These are phyloP conservation scores for Microctonus hyperodae DNA, from an alignment of 2,888 invertebrate genomes.

Conservation along the genomic window DNA sequence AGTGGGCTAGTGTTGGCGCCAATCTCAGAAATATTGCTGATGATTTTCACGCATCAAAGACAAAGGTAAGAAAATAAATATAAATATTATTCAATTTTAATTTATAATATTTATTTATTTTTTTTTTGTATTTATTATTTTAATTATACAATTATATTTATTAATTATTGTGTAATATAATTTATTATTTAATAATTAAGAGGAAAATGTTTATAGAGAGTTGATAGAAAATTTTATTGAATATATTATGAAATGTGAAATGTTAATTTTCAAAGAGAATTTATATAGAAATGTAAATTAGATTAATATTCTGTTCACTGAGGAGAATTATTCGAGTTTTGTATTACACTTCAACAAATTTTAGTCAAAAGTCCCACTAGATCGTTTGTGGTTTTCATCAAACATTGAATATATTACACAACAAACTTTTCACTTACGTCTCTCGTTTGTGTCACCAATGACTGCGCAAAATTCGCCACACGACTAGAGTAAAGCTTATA, in stretches of 20 bases:
- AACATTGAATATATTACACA: slow-evolving; percentile 20
- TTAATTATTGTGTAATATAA: too few relatives aligned
- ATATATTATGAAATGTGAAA: too few relatives aligned
- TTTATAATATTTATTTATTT: too few relatives aligned
- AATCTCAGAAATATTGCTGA: slow-evolving; percentile 61
- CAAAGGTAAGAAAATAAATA: slow-evolving; percentile 53
- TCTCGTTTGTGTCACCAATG: background rate
- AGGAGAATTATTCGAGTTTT: slow-evolving; percentile 9
- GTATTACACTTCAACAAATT: slow-evolving; percentile 10
- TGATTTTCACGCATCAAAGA: slow-evolving; percentile 60
- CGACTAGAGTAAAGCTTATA: background rate
- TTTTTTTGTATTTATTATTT: too few relatives aligned
- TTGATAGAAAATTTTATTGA: too few relatives aligned
- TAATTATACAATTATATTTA: too few relatives aligned
- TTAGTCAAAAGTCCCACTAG: slow-evolving; percentile 9
- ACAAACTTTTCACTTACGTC: slow-evolving; percentile 36
- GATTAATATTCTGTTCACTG: slow-evolving; percentile 4
- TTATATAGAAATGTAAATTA: background rate
- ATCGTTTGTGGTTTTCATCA: background rate
- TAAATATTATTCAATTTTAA: too few relatives aligned
- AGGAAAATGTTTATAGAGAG: too few relatives aligned
- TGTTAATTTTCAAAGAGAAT: background rate
- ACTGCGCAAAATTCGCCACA: slow-evolving; percentile 32
- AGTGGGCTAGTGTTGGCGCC: slow-evolving; percentile 59
- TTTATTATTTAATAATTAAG: too few relatives aligned